These are phyloP conservation scores for Idaea aversata DNA, from an alignment of 2,888 invertebrate genomes.

Conservation along the genomic window DNA sequence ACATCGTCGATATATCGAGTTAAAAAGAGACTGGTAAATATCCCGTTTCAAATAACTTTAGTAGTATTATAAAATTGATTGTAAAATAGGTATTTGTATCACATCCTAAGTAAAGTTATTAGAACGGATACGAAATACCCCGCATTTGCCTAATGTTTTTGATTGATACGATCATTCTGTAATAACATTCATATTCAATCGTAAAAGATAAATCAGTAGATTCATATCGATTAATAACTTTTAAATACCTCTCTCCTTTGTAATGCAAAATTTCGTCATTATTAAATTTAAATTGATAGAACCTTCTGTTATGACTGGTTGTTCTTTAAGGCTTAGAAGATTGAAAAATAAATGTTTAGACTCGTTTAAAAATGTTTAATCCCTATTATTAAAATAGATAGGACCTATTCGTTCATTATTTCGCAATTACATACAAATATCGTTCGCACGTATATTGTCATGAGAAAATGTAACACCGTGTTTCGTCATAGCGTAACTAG, in stretches of 20 bases:
- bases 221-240: background rate
- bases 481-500: constrained; percentile 52
- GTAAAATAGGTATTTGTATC: no score
- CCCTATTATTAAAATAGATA: background rate
- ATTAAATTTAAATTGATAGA: background rate
- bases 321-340: no score
- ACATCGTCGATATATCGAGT: no score
- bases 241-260: background rate
- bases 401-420: constrained; percentile 26
- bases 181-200: background rate
- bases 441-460: constrained; percentile 62
- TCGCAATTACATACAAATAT: constrained; percentile 61
- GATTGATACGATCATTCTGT: background rate
- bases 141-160: background rate
- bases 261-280: background rate
- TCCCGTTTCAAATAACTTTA: no score
- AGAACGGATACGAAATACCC: background rate
- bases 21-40: no score
- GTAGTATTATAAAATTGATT: no score
- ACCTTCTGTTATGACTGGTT: background rate
- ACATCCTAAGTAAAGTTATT: background rate
- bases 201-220: background rate
- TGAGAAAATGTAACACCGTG: constrained; percentile 49
- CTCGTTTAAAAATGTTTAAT: background rate
- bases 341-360: background rate